Evolutionary conservation across 2,113 vertebrate species (phyloP).

Genomic region (Oxygymnocypris stewartii): DNA sequence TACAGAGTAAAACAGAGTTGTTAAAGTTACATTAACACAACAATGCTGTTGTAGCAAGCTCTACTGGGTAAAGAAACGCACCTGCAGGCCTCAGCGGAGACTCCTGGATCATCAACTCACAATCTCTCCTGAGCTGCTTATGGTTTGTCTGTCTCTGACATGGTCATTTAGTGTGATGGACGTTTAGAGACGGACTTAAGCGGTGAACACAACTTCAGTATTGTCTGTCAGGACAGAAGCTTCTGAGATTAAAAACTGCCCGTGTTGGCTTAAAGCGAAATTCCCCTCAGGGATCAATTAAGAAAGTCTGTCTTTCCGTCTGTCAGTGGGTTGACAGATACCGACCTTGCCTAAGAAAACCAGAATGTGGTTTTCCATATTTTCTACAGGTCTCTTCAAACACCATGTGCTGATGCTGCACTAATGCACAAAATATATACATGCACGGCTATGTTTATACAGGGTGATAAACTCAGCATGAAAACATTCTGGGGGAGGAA

Average conservation of each 20-base stretch:
- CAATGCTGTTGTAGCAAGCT: background rate
- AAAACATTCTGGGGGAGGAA: background rate
- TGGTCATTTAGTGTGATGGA: constrained; percentile 59
- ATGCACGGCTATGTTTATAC: background rate
- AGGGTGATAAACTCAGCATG: background rate
- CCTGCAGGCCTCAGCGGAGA: background rate
- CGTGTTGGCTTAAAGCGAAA: background rate
- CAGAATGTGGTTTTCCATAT: background rate
- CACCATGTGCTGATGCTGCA: background rate
- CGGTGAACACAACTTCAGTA: background rate
- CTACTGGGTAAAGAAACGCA: background rate
- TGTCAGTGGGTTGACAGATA: background rate
- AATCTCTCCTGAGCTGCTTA: constrained; percentile 71
- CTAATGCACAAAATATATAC: background rate
- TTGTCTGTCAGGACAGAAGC: constrained; percentile 15
- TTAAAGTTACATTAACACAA: background rate
- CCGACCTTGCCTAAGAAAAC: background rate
- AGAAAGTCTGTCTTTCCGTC: background rate
- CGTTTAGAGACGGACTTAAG: background rate
- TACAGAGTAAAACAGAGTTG: background rate
- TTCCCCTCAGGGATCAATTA: constrained; percentile 15
- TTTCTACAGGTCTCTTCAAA: constrained; percentile 11
- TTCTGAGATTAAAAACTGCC: constrained; percentile 19
- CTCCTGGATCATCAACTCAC: constrained; percentile 57
- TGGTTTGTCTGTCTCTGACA: constrained; percentile 58